Evolutionary conservation across 2,113 vertebrate species (phyloP), one percentile per base, ranked within the genome.

Genomic region (Pipra filicauda): DNA sequence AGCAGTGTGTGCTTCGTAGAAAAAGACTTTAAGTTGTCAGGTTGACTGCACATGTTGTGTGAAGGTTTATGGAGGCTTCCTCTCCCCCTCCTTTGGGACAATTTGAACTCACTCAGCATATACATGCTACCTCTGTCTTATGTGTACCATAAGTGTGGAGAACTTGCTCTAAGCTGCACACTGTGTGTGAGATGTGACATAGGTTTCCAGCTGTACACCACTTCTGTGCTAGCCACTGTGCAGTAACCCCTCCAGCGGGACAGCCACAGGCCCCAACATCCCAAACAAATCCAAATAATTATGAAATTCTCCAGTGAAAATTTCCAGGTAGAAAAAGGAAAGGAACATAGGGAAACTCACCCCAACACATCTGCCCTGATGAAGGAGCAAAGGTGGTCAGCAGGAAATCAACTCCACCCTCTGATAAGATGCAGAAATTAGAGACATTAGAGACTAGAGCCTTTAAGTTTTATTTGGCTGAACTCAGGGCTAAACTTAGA

Each of bases 201-300:
- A 23, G 2, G 0, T 58, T 55, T 76, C 35, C 85, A 73, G 7
- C 17, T 69, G 18, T 35, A 6, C 0, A 0, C 7, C 28, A 6
- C 11, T 73, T n/a, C 69, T 43, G 8, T 61, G 26, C 48, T 39
- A 44, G 41, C 13, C 2, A 1, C 35, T 48, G 9, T 44, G 49
- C 35, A 43, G 18, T 44, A 43, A 7, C 37, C 71, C 11, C 43
- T 75, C 9, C 15, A 51, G 22, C 6, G 31, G 46, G 17, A 78
- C 22, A 62, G 24, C 15, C 31, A 26, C 0, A 2, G 30, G 23
- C 33, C 11, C 8, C n/a, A 52, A 1, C 27, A 39, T 30, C 30
- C 33, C 37, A 30, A 55, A 73, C 1, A 89, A 57, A 52, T 52
- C 28, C 1, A 3, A 78, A 20, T 66, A 52, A 58, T 78, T 66